phyloP scores from a whole-genome alignment of 1,140 invertebrate species.

The Pogonomyrmex barbatus region DNA sequence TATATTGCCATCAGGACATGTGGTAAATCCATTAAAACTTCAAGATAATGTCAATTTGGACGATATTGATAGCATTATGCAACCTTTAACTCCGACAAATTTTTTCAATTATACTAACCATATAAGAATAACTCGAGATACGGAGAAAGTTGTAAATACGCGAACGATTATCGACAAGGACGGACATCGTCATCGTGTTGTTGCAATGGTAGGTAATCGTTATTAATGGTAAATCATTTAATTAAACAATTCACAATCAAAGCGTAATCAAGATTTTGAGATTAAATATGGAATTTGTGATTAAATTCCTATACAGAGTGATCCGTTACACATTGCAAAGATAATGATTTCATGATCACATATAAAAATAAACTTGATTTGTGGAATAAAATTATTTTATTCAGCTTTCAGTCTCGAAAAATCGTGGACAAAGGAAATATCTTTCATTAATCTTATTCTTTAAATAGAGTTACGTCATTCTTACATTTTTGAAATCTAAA shows the following conservation, averaged over 20 bases:
- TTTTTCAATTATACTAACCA: conserved; percentile 79
- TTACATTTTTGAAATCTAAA: not conserved
- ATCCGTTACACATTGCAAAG: conserved; percentile 2
- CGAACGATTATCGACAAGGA: conserved; percentile 90
- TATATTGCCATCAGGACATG: conserved; percentile 85
- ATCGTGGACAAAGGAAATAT: not conserved
- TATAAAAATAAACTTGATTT: not conserved
- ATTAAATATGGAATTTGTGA: not conserved
- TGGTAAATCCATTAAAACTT: conserved; percentile 91
- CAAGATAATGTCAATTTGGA: conserved; percentile 86
- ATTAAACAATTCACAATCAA: not conserved
- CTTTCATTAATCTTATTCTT: not conserved
- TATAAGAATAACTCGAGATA: conserved; percentile 88
- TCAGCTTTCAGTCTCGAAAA: not conserved
- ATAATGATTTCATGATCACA: conserved; percentile 40
- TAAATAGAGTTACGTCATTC: not conserved
- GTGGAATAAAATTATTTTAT: not conserved
- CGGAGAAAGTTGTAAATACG: conserved; percentile 90
- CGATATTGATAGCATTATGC: conserved; percentile 82
- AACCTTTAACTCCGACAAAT: conserved; percentile 67
- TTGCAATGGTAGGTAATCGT: conserved; percentile 89
- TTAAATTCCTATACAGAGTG: not conserved
- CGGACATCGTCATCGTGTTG: conserved; percentile 90
- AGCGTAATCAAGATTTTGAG: not conserved
- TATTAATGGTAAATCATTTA: not conserved